Evolutionary conservation across 2,113 vertebrate species (phyloP), one percentile per base, ranked within the genome.

Genomic region (Rousettus leschenaultii): DNA sequence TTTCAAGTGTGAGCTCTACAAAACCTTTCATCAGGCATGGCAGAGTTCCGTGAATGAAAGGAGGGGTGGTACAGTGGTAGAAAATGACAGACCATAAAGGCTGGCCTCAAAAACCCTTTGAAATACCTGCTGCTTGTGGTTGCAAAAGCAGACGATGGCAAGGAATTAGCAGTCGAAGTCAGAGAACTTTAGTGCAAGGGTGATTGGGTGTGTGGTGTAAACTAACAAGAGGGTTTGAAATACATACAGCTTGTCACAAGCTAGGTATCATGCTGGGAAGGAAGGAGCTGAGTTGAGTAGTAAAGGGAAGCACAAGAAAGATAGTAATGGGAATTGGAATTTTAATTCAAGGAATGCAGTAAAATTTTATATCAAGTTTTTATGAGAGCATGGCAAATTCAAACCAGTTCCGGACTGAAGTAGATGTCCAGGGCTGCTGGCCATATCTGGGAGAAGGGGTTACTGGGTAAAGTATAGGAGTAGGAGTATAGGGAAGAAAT

Each of bases 1-100:
- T 97, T 95, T 79, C 21, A 84, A 94, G 84, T 4, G 11, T 33
- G 61, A 73, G 6, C 45, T 86, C 85, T 90, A 78, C 19, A 85
- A 85, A 96, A 35, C 33, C 48, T 88, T 90, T 92, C 35, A 87
- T 88, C 38, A 38, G 51, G 16, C 16, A 65, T 43, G 70, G 66
- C 65, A 70, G 65, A 94, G 40, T 80, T 91, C 63, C 80, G 2
- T 70, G 70, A 87, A 38, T 77, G 35, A 66, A 97, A 61, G 83
- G 19, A 75, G 35, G 19, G 74, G 6, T 24, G 79, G 21, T 21
- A 2, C 16, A 57, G 19, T 78, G 61, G 28, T 38, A 73, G 48
- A 73, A 90, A 85, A 73, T 70, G 51, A 85, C 19, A 89, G n/a
- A n/a, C 26, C 10, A 30, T 38, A 51, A 86, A 55, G 21, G 16